These are phyloP conservation scores for Fopius arisanus DNA, from an alignment of 1,140 invertebrate genomes.

Conservation along the genomic window DNA sequence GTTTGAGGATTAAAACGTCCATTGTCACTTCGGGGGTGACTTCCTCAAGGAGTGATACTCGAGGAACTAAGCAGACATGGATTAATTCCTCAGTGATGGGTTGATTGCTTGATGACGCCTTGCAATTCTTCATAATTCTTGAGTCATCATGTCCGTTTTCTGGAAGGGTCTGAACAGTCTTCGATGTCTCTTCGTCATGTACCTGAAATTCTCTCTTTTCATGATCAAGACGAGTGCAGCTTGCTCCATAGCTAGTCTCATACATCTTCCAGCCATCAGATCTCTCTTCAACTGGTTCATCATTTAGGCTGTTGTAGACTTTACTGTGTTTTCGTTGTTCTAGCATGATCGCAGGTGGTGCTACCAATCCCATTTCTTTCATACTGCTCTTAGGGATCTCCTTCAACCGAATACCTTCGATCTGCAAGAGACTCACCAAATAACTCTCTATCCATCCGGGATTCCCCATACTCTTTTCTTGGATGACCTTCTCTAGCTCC, in stretches of 20 bases:
- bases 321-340: slow-evolving; percentile 5
- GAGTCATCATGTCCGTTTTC: too few species aligned
- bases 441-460: slow-evolving; percentile 74
- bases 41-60: slow-evolving; percentile 47
- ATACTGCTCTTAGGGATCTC: slow-evolving; percentile 52
- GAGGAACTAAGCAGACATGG: slow-evolving; percentile 46
- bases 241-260: slow-evolving; percentile 49
- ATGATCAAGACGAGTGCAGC: neutral
- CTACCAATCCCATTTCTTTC: slow-evolving; percentile 55
- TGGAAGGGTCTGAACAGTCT: too few species aligned
- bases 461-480: slow-evolving; percentile 68
- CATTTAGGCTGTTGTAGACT: slow-evolving; percentile 2
- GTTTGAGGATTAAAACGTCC: slow-evolving; percentile 67
- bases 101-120: neutral
- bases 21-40: slow-evolving; percentile 54
- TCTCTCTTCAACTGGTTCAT: slow-evolving; percentile 20
- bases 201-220: neutral
- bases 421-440: slow-evolving; percentile 68
- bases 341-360: slow-evolving; percentile 42
- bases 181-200: too few species aligned
- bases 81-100: slow-evolving; percentile 28
- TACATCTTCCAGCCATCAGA: slow-evolving; percentile 56
- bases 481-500: slow-evolving; percentile 71
- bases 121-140: too few species aligned
- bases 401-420: slow-evolving; percentile 59